Percentiles rank a stretch among this genome's conserved stretches.
Evolutionary conservation across 2,888 invertebrate species (phyloP).

Genomic region (Coelopa pilipes): DNA sequence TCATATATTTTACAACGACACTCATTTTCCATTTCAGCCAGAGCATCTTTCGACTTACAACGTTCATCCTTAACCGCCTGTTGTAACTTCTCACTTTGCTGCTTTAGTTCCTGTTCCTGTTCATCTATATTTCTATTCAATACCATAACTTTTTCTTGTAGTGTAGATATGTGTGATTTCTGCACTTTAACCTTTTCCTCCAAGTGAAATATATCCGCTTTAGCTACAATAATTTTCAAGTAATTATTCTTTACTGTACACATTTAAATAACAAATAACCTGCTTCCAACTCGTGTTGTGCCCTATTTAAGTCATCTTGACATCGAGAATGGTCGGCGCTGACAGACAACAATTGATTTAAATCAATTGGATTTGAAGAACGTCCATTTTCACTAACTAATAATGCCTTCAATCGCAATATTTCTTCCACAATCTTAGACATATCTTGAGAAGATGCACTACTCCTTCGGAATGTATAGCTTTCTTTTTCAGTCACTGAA

Average conservation of each 20-base stretch:
- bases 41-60: slow-evolving; percentile 59
- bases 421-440: slow-evolving; percentile 73
- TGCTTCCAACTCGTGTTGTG: slow-evolving; percentile 76
- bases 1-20: slow-evolving; percentile 69
- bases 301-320: slow-evolving; percentile 73
- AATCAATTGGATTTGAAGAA: slow-evolving; percentile 72
- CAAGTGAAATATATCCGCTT: slow-evolving; percentile 43
- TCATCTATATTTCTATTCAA: slow-evolving; percentile 73
- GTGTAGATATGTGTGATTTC: slow-evolving; percentile 72
- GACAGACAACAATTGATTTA: slow-evolving; percentile 69
- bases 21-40: slow-evolving; percentile 67
- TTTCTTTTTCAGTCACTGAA: neutral
- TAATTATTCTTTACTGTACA: neutral
- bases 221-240: slow-evolving; percentile 1
- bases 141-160: slow-evolving; percentile 76
- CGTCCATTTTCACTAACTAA: slow-evolving; percentile 72
- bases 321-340: slow-evolving; percentile 70
- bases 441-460: slow-evolving; percentile 61
- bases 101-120: slow-evolving; percentile 73
- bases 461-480: neutral
- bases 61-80: slow-evolving; percentile 67
- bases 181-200: slow-evolving; percentile 62
- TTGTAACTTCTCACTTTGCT: slow-evolving; percentile 71
- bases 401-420: slow-evolving; percentile 73
- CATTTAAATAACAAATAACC: slow-evolving; percentile 22